phyloP scores from a whole-genome alignment of 2,888 invertebrate species.

The Graphium colonna region DNA sequence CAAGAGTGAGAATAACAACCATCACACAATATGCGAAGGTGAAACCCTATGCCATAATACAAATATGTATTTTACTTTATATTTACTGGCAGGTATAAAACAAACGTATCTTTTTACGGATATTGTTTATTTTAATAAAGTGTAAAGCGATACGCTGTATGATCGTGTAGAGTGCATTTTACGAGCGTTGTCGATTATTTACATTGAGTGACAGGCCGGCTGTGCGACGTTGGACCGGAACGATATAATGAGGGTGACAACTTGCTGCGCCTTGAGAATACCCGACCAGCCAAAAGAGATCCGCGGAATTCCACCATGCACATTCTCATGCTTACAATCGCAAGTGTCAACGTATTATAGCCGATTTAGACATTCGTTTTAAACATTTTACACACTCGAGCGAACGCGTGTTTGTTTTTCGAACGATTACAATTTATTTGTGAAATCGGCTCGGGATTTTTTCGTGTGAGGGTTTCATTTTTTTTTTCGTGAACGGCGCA shows the following conservation, averaged over 20 bases:
- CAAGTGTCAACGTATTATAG: conserved; percentile 7
- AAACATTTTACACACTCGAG: conserved; percentile 31
- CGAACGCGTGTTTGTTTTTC: conserved; percentile 36
- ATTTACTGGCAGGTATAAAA: background rate
- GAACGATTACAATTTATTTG: conserved; percentile 32
- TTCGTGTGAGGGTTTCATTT: conserved; percentile 7
- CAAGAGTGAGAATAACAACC: too few relatives aligned
- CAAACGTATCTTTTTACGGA: background rate
- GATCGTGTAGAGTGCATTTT: conserved; percentile 29
- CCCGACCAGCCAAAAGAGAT: conserved; percentile 11
- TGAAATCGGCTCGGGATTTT: conserved; percentile 19
- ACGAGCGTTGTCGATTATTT: conserved; percentile 29
- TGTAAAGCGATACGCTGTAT: conserved; percentile 18
- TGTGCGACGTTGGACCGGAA: conserved; percentile 45
- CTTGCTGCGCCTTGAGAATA: conserved; percentile 40
- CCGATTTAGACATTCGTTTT: conserved; percentile 23
- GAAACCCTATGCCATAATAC: too few relatives aligned
- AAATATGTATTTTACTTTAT: too few relatives aligned
- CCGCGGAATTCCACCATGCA: background rate
- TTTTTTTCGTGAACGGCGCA: conserved; percentile 13
- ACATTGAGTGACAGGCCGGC: conserved; percentile 38
- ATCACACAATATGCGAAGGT: too few relatives aligned
- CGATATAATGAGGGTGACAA: conserved; percentile 55
- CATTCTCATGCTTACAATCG: background rate
- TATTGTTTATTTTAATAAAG: conserved; percentile 9